These are phyloP conservation scores for Oligia fasciuncula DNA, from an alignment of 2,888 invertebrate species.

Conservation along the genomic window DNA sequence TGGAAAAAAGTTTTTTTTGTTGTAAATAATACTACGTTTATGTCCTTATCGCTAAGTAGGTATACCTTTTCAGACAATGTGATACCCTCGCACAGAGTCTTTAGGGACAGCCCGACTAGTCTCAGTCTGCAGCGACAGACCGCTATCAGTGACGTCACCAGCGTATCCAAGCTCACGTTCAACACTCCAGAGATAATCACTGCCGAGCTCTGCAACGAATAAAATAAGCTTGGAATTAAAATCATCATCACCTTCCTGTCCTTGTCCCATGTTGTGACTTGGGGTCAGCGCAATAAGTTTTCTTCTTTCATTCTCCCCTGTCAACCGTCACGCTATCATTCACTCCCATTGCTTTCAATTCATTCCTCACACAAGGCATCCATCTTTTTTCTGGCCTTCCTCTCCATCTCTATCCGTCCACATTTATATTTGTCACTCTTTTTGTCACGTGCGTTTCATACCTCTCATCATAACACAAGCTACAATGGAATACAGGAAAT, in stretches of 20 bases:
- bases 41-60: neutral
- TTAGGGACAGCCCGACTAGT: slow-evolving; percentile 78
- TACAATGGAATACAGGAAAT: neutral
- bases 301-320: too few species aligned
- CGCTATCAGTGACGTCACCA: slow-evolving; percentile 73
- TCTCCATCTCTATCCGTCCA: neutral
- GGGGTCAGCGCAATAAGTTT: neutral
- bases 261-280: too few species aligned
- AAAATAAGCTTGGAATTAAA: neutral
- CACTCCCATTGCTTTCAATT: neutral
- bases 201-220: slow-evolving; percentile 68
- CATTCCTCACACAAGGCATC: neutral
- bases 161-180: slow-evolving; percentile 82
- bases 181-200: slow-evolving; percentile 78
- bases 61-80: slow-evolving; percentile 54
- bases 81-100: slow-evolving; percentile 69
- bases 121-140: slow-evolving; percentile 82
- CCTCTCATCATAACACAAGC: neutral
- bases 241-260: neutral
- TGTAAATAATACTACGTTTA: neutral
- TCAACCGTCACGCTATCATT: neutral
- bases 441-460: neutral
- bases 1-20: neutral
- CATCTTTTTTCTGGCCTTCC: neutral
- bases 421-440: too few species aligned